Evolutionary conservation across 2,888 invertebrate genomes (phyloP).

Genomic region (Morpho achilles): DNA sequence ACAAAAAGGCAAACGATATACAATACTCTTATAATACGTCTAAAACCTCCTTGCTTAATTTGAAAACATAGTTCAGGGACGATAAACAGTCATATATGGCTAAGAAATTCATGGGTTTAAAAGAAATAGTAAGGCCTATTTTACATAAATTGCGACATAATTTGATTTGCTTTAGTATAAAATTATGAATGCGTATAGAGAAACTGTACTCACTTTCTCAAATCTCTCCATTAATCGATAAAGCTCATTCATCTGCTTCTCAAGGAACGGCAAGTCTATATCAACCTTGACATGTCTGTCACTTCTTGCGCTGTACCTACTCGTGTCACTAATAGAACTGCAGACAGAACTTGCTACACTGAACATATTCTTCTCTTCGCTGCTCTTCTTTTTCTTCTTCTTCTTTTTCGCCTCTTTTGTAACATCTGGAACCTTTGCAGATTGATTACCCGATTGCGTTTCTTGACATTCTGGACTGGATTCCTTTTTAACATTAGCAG

Average conservation of each 20-base stretch:
- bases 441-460: slow-evolving; percentile 6
- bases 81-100: no score
- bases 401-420: slow-evolving; percentile 26
- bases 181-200: not conserved
- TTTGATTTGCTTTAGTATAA: not conserved
- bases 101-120: no score
- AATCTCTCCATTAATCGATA: slow-evolving; percentile 60
- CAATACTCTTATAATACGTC: no score
- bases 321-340: slow-evolving; percentile 58
- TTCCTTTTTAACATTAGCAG: slow-evolving; percentile 6
- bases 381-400: slow-evolving; percentile 23
- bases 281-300: slow-evolving; percentile 29
- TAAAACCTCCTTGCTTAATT: no score
- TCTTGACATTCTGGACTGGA: not conserved
- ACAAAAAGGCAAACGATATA: no score
- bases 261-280: slow-evolving; percentile 63
- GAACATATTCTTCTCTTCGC: slow-evolving; percentile 34
- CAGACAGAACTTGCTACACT: slow-evolving; percentile 57
- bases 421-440: slow-evolving; percentile 1
- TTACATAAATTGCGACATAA: no score
- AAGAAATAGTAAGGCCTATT: no score
- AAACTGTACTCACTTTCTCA: slow-evolving; percentile 40
- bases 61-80: no score
- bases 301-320: slow-evolving; percentile 40
- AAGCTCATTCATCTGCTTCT: slow-evolving; percentile 76